Base-by-base conservation (phyloP, 2,888 invertebrate genomes). In the Agriotes lineatus region DNA sequence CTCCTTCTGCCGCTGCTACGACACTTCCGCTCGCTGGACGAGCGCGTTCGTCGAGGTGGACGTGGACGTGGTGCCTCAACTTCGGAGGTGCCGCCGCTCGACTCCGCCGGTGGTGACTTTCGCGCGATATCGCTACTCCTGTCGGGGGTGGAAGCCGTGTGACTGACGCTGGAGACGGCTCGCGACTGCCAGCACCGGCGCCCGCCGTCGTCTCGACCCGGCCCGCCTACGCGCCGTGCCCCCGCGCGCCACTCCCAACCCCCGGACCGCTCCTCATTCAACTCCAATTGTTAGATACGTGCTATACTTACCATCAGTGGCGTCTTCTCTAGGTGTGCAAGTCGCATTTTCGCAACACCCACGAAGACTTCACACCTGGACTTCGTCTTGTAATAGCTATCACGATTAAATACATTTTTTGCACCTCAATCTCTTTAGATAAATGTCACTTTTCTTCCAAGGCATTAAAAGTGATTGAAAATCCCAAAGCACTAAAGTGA, bases 161-260 rank as follows among this genome's bases (percentile, higher is more conserved):
- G 72, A 68, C 70, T 76, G 74, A 72, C 75, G 73, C 75, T 79
- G 77, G 77, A 78, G 81, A 80, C 82, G 82, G 82, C 85, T 86
- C 85, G 85, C 85, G 82, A 77, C 83, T 83, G 85, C 82, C 85
- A 80, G 76, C 78, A 67, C 76, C 71, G 75, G 75, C 75, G 75
- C 74, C 78, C 77, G 77, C 75, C 78, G 78, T 72, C 78, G 79
- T 78, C 79, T 76, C 80, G 79, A 78, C 77, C 78, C 74, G 77
- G 75, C 75, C 79, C 79, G 78, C 80, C 79, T 77, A 79, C 80
- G 80, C 79, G 76, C 74, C 71, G 71, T 67, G 65, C 56, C 59
- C 68, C 69, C 64, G 66, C 61, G n/a, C 33, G 75, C 73, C 59
- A 60, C 64, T 39, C 59, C 62, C 52, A 48, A 72, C 69, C 68